phyloP scores from a whole-genome alignment of 2,113 vertebrate genomes.

The Potamarius usumacintae region DNA sequence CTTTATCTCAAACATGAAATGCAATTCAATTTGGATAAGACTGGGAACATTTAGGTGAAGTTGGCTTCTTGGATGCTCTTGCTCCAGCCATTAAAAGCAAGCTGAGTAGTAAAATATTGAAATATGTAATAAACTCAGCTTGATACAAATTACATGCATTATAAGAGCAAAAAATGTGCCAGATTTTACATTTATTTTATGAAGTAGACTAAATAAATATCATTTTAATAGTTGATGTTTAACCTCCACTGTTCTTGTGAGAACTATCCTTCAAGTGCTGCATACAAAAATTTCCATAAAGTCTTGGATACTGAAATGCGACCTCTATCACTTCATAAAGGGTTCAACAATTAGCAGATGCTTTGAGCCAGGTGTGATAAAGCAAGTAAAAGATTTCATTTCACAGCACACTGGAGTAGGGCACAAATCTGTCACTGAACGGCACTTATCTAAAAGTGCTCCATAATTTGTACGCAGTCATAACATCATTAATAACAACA shows the following conservation, averaged over 20 bases:
- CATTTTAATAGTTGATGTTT: neutral
- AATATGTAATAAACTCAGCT: neutral
- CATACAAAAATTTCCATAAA: neutral
- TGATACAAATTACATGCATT: neutral
- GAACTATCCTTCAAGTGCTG: neutral
- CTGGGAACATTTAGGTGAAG: neutral
- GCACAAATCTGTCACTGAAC: neutral
- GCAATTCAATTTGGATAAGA: neutral
- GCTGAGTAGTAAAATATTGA: neutral
- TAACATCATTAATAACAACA: conserved; percentile 2
- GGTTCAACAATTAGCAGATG: neutral
- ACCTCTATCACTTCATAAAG: neutral
- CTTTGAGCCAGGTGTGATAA: neutral
- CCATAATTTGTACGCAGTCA: neutral
- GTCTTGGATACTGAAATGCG: neutral
- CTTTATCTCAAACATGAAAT: neutral
- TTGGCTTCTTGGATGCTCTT: neutral
- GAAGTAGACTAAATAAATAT: neutral
- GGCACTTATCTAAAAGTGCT: neutral
- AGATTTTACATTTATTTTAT: neutral
- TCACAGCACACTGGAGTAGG: neutral
- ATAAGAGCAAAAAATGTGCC: neutral
- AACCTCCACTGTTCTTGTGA: neutral
- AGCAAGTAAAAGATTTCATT: neutral
- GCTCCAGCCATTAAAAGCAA: neutral